These are phyloP conservation scores for Ochropleura leucogaster DNA, from an alignment of 2,888 invertebrate genomes.

Conservation along the genomic window DNA sequence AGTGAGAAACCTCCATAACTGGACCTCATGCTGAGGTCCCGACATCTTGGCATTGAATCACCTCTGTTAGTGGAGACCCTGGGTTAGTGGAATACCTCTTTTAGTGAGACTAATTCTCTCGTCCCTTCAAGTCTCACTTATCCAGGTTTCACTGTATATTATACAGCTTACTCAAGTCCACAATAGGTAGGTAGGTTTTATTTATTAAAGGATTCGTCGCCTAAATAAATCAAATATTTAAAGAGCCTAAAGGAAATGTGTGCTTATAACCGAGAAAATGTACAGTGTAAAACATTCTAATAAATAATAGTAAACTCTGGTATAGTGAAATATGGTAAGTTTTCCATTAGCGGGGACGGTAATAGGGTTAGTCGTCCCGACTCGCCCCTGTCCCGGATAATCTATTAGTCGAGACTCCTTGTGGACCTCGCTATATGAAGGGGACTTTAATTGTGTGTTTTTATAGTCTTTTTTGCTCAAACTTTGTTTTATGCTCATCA, in stretches of 20 bases:
- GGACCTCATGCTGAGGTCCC: too few species aligned
- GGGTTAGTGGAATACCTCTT: too few species aligned
- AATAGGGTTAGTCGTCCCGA: constrained; percentile 48
- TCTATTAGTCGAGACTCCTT: constrained; percentile 31
- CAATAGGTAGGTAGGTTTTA: too few species aligned
- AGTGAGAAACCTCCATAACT: too few species aligned
- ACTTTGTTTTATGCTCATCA: background rate
- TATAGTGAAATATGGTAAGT: constrained; percentile 33
- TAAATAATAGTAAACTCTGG: constrained; percentile 16
- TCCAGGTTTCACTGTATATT: too few species aligned
- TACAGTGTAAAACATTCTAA: background rate
- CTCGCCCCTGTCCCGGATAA: constrained; percentile 19
- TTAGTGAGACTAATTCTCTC: too few species aligned
- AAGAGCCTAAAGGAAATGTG: background rate
- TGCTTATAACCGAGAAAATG: constrained; percentile 4
- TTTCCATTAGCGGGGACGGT: constrained; percentile 38
- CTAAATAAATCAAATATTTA: background rate
- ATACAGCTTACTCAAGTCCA: too few species aligned
- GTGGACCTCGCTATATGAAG: constrained; percentile 6
- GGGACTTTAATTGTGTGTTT: background rate
- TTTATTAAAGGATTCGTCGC: background rate
- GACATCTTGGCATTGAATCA: too few species aligned
- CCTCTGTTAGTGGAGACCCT: too few species aligned
- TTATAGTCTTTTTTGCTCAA: background rate
- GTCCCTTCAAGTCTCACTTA: too few species aligned